Conservation (phyloP, 1,140 invertebrate genomes). For the Apocrypta bakeri region DNA sequence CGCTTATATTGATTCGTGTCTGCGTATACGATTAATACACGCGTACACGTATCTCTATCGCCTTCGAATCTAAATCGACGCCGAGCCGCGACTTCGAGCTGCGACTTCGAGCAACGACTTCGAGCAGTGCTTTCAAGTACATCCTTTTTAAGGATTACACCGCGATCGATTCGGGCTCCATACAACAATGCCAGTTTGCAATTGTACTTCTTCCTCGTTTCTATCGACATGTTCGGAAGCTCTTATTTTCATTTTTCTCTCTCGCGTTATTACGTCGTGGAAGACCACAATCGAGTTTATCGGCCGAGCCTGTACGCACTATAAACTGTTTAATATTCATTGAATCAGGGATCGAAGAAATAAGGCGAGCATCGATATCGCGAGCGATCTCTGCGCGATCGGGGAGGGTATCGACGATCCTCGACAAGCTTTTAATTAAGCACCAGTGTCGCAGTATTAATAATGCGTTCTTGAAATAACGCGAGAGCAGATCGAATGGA, state of each 20-base stretch:
- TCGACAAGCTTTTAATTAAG: neutral
- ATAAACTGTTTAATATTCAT: neutral
- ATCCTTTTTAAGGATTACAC: too few relatives aligned
- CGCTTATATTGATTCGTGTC: neutral
- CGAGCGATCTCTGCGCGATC: neutral
- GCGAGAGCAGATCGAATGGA: neutral
- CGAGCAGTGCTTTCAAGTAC: too few relatives aligned
- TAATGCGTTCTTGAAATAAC: neutral
- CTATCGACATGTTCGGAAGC: too few relatives aligned
- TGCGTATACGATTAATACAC: neutral
- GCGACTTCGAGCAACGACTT: too few relatives aligned
- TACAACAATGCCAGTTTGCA: too few relatives aligned
- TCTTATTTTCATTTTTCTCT: too few relatives aligned
- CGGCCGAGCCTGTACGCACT: neutral
- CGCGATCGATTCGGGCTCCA: too few relatives aligned
- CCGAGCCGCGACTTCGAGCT: too few relatives aligned
- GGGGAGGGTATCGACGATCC: neutral
- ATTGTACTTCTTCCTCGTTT: too few relatives aligned
- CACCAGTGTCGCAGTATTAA: neutral
- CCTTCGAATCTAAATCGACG: constrained; percentile 35
- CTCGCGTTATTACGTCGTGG: too few relatives aligned
- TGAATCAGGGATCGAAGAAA: neutral
- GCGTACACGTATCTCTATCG: neutral
- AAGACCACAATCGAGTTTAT: too few relatives aligned
- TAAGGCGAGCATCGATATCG: neutral